Base-by-base conservation (phyloP, 2,888 invertebrate species). In the Muschampia plurimacula region DNA sequence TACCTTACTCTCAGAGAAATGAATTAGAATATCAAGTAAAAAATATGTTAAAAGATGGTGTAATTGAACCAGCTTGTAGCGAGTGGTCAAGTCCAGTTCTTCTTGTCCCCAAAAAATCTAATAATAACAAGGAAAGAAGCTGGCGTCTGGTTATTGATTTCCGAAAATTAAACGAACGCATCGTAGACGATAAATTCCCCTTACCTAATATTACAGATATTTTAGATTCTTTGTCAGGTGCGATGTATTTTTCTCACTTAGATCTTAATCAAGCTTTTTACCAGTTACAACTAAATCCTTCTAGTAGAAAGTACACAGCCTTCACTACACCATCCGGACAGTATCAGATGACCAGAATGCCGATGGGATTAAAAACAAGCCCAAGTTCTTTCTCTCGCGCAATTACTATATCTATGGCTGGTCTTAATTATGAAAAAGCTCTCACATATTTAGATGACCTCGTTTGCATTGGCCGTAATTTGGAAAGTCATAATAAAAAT, bases 111-210 rank as follows among this genome's bases (percentile, higher is more conserved):
- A 81, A 79, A 72, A 79, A 78, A 36, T 13, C 36, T 36, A 67
- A 63, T 10, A 41, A 72, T 7, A 74, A 77, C 60, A 78, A 78
- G 57, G 52, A 52, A 9, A 49, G n/a, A n/a, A 49, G 49, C 13
- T 81, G 79, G 78, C 60, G 79, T 2, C 55, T 80, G 22, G 80
- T 80, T 12, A 67, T 74, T 36, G 75, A 77, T 60, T 75, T 71
- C 65, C 49, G 74, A 7, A 72, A 75, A 66, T 55, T 74, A 32
- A 76, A 76, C 57, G 57, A 63, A 36, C 28, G 9, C 10, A 67
- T 75, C 32, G 13, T 15, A 15, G 74, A 74, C 46, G 69, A 74
- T 55, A 74, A 74, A 32, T 74, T 74, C 22, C 69, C 74, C 15
- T 60, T 69, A 4, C 32, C 32, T 32, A 32, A 32, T 32, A 32